Percentiles rank a stretch among this genome's conserved stretches.
Evolutionary conservation across 2,113 vertebrate species (phyloP).

Genomic region (Laterallus jamaicensis): DNA sequence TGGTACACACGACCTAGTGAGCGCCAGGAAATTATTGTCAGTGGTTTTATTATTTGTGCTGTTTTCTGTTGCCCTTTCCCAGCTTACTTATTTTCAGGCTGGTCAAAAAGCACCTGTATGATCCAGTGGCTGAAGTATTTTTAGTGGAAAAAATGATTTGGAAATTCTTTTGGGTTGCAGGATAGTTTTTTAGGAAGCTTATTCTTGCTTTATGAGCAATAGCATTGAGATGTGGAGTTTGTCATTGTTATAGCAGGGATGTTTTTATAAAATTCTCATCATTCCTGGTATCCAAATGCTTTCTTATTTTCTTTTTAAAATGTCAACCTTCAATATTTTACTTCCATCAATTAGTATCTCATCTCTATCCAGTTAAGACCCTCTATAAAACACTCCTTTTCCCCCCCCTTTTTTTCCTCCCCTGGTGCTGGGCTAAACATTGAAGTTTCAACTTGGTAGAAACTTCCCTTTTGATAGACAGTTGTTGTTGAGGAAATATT

Average conservation of each 20-base stretch:
- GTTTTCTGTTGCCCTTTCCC: slow-evolving; percentile 3
- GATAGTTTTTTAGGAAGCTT: background rate
- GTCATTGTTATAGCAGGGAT: background rate
- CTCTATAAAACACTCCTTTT: background rate
- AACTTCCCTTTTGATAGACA: background rate
- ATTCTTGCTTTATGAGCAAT: slow-evolving; percentile 19
- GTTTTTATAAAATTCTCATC: background rate
- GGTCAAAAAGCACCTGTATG: background rate
- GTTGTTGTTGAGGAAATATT: background rate
- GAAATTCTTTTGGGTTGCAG: slow-evolving; percentile 27
- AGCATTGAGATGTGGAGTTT: background rate
- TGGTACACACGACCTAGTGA: fast-evolving
- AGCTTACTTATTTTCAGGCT: background rate
- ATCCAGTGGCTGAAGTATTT: slow-evolving; percentile 6
- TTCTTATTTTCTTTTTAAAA: background rate
- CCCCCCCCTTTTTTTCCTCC: background rate
- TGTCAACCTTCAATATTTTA: background rate
- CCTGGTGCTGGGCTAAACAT: background rate
- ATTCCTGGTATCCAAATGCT: background rate
- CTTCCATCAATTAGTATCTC: background rate
- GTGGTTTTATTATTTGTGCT: background rate
- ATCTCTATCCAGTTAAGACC: background rate
- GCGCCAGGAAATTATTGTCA: background rate
- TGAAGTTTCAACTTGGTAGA: background rate
- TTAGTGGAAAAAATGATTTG: background rate